Evolutionary conservation across 2,888 invertebrate genomes (phyloP).

Genomic region (Sarcophaga carnaria): DNA sequence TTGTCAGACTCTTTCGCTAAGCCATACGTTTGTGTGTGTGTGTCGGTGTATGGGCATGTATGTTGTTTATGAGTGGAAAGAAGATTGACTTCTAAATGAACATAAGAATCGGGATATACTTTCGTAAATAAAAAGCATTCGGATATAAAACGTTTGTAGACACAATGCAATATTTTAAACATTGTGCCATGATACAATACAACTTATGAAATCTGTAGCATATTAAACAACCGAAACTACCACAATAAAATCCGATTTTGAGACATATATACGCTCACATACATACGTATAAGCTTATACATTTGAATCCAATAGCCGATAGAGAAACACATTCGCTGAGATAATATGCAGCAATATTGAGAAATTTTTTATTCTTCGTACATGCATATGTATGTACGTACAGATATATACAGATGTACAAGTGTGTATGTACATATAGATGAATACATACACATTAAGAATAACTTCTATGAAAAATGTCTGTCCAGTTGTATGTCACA

Average conservation of each 20-base stretch:
- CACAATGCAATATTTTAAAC: constrained; percentile 15
- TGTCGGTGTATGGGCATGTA: not conserved
- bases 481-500: constrained; percentile 47
- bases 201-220: constrained; percentile 44
- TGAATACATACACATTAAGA: not conserved
- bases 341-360: not conserved
- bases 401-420: constrained; percentile 2
- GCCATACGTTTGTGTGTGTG: not conserved
- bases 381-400: not conserved
- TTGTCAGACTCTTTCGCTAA: not conserved
- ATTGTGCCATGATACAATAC: constrained; percentile 35
- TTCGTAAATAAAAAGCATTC: too few relatives aligned
- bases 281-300: not conserved
- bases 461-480: not conserved
- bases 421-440: not conserved
- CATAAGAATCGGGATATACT: not conserved
- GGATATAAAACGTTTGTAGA: constrained; percentile 7
- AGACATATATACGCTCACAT: not conserved
- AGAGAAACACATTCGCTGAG: not conserved
- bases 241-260: constrained; percentile 33
- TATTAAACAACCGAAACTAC: constrained; percentile 16
- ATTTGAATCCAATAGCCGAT: constrained; percentile 23
- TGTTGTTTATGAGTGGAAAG: not conserved
- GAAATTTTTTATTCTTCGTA: not conserved
- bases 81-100: constrained; percentile 15